These are phyloP conservation scores for Hassar affinis DNA, from an alignment of 2,113 vertebrate species.

Conservation along the genomic window DNA sequence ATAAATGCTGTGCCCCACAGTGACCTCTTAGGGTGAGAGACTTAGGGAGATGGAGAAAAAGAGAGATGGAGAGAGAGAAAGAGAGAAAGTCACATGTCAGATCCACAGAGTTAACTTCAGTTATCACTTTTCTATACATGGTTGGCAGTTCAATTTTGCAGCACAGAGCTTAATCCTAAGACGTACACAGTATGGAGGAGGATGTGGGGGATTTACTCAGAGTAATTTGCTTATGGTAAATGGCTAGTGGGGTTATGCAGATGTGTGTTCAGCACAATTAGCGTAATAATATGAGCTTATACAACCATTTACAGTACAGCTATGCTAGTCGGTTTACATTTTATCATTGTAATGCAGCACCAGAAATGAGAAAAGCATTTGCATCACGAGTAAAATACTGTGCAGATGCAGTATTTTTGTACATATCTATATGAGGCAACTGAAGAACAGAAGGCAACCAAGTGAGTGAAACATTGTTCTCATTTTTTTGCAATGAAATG, in stretches of 20 bases:
- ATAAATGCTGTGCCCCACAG: slow-evolving; percentile 36
- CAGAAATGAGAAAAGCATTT: slow-evolving; percentile 1
- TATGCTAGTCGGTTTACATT: slow-evolving; percentile 17
- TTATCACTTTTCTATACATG: slow-evolving; percentile 62
- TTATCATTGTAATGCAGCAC: slow-evolving; percentile 11
- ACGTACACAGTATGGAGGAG: slow-evolving; percentile 8
- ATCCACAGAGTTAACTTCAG: slow-evolving; percentile 52
- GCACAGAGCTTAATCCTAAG: slow-evolving; percentile 65
- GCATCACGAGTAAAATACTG: not conserved
- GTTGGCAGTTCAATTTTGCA: slow-evolving; percentile 67
- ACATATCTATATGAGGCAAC: not conserved
- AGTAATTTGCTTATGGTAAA: slow-evolving; percentile 41
- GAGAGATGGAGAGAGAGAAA: not conserved
- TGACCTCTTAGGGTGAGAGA: slow-evolving; percentile 53
- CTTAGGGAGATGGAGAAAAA: slow-evolving; percentile 13
- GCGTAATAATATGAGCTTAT: slow-evolving; percentile 23
- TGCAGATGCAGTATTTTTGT: slow-evolving; percentile 11
- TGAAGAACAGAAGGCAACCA: no score
- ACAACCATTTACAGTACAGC: slow-evolving; percentile 17
- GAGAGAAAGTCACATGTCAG: slow-evolving; percentile 61
- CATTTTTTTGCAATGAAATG: not conserved
- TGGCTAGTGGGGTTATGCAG: slow-evolving; percentile 25
- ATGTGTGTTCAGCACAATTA: slow-evolving; percentile 38
- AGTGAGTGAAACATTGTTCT: not conserved
- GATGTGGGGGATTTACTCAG: slow-evolving; percentile 35